Evolutionary conservation across 2,888 invertebrate species (phyloP).

Genomic region (Polia nebulosa): DNA sequence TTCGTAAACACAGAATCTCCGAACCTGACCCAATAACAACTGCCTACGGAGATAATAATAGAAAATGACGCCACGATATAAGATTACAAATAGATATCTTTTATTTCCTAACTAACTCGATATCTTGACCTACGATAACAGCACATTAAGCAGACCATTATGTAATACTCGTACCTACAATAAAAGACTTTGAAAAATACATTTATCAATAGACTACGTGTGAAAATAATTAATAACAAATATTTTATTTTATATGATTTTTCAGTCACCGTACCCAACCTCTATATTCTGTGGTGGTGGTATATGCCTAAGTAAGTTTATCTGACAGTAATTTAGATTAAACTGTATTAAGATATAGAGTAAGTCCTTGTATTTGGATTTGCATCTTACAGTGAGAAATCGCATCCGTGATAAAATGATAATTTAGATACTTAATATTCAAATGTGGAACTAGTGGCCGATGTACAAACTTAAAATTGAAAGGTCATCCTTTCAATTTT

Average conservation of each 20-base stretch:
- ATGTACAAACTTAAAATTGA: background rate
- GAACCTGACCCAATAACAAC: background rate
- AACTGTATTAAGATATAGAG: background rate
- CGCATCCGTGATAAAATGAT: background rate
- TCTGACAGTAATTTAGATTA: background rate
- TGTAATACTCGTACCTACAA: too few relatives aligned
- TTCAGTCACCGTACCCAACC: too few relatives aligned
- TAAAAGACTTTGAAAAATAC: too few relatives aligned
- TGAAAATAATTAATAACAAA: too few relatives aligned
- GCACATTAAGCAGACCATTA: background rate
- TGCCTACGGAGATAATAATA: background rate
- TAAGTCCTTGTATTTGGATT: background rate
- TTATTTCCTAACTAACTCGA: background rate
- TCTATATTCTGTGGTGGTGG: too few relatives aligned
- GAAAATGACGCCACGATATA: conserved; percentile 1
- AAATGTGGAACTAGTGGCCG: background rate
- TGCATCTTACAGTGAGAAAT: background rate
- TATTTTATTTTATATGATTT: too few relatives aligned
- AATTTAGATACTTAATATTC: background rate
- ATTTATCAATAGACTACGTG: too few relatives aligned
- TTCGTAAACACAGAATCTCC: background rate
- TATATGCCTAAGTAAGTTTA: background rate
- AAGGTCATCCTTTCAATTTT: too few relatives aligned
- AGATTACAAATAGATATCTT: too few relatives aligned
- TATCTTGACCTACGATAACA: conserved; percentile 16